A percentile compares a stretch with the other conserved stretches of the same genome.
These are phyloP conservation scores for Phasianus colchicus DNA, from an alignment of 2,113 vertebrate genomes.

Conservation along the genomic window DNA sequence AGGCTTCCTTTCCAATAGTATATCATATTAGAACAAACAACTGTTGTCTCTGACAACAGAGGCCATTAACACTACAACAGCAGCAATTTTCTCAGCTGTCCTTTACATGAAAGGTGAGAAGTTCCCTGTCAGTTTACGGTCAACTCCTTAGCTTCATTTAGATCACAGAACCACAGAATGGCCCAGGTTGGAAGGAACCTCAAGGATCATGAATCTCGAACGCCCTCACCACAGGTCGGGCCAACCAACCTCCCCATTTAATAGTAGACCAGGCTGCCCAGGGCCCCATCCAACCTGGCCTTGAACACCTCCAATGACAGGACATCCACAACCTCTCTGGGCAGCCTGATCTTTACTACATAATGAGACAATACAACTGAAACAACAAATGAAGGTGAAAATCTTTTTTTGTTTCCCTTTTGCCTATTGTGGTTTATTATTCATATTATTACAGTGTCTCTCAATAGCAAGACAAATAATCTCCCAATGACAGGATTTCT, in stretches of 20 bases:
- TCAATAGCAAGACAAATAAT: not conserved
- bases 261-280: too few relatives aligned
- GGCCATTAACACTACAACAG: not conserved
- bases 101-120: not conserved
- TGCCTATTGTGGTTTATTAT: not conserved
- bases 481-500: not conserved
- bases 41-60: not conserved
- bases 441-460: not conserved
- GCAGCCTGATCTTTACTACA: not conserved
- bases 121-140: not conserved
- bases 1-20: not conserved
- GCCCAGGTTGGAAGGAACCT: too few relatives aligned
- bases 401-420: not conserved
- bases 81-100: not conserved
- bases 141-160: not conserved
- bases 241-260: too few relatives aligned
- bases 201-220: too few relatives aligned
- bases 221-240: too few relatives aligned
- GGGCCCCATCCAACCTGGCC: too few relatives aligned
- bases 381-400: not conserved
- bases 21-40: not conserved
- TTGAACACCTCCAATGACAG: too few relatives aligned
- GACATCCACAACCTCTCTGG: too few relatives aligned
- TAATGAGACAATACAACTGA: not conserved
- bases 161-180: not conserved